Conservation (phyloP, 2,797 vertebrate genomes). For the Hapalemur alaotrensis region DNA sequence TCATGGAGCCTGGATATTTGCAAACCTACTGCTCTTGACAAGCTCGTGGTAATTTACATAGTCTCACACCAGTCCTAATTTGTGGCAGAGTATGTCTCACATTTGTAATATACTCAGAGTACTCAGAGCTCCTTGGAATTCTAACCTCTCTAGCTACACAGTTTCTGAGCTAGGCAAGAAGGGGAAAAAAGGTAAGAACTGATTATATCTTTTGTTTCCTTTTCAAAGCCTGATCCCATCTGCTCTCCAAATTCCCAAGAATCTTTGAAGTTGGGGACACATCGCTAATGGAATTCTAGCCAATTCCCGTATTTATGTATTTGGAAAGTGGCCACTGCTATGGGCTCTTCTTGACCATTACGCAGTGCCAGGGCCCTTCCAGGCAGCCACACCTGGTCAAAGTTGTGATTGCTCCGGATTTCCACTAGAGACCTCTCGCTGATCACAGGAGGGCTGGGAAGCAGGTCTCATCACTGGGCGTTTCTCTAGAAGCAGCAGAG, state of each 20-base stretch:
- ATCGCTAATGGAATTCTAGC: neutral
- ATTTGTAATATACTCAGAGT: constrained; percentile 11
- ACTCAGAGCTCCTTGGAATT: neutral
- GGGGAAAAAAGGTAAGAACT: neutral
- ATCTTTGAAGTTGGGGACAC: neutral
- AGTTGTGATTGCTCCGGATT: constrained; percentile 77
- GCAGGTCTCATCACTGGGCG: constrained; percentile 53
- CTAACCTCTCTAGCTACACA: neutral
- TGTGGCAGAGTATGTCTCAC: constrained; percentile 24
- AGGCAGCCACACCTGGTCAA: neutral
- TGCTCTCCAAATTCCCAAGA: neutral
- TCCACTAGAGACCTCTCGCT: constrained; percentile 82
- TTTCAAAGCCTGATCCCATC: neutral
- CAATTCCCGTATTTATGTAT: neutral
- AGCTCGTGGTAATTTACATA: constrained; percentile 46
- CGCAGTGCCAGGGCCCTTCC: neutral
- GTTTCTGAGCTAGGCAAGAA: neutral
- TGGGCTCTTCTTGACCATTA: fast-evolving
- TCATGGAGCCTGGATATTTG: constrained; percentile 50
- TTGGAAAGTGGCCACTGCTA: neutral
- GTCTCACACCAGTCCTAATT: neutral
- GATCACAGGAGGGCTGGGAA: constrained; percentile 54
- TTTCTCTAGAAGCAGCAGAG: constrained; percentile 64
- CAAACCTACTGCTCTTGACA: constrained; percentile 44
- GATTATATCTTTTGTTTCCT: neutral